phyloP scores from a whole-genome alignment of 2,113 vertebrate species.

The Bucco capensis region DNA sequence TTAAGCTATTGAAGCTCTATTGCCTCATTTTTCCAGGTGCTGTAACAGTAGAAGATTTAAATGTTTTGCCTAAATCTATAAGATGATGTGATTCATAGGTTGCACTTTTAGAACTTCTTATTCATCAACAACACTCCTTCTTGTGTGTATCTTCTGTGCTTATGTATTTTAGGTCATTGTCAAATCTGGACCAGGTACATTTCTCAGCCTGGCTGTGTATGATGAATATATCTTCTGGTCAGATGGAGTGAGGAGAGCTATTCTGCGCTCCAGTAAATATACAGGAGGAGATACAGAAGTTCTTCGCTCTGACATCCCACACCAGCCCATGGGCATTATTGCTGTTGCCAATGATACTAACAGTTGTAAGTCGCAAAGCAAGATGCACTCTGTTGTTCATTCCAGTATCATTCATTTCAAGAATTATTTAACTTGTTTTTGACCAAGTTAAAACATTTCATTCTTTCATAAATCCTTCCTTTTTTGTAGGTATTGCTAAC shows the following conservation, averaged over 20 bases:
- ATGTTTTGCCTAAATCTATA: not conserved
- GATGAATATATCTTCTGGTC: slow-evolving; percentile 98
- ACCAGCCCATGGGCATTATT: slow-evolving; percentile 97
- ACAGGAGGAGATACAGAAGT: slow-evolving; percentile 92
- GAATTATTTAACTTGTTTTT: not conserved
- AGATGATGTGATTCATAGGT: not conserved
- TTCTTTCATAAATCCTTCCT: not conserved
- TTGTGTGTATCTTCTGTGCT: not conserved
- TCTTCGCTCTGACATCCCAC: slow-evolving; percentile 91
- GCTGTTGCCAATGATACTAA: slow-evolving; percentile 94
- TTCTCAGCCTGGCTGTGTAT: slow-evolving; percentile 92
- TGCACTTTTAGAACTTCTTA: not conserved
- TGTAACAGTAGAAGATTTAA: not conserved
- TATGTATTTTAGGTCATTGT: slow-evolving; percentile 83
- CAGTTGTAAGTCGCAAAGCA: slow-evolving; percentile 84
- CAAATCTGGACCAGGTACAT: slow-evolving; percentile 91
- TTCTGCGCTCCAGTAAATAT: slow-evolving; percentile 93
- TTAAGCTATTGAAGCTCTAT: not conserved
- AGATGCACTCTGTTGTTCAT: not conserved
- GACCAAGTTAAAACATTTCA: not conserved
- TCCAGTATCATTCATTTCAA: not conserved
- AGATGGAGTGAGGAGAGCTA: slow-evolving; percentile 90
- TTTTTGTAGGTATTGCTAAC: not conserved
- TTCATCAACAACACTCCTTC: not conserved
- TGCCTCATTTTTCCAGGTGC: not conserved